Evolutionary conservation across 1,140 invertebrate species (phyloP), one percentile per base, ranked within the genome.

Genomic region (Drosophila santomea): DNA sequence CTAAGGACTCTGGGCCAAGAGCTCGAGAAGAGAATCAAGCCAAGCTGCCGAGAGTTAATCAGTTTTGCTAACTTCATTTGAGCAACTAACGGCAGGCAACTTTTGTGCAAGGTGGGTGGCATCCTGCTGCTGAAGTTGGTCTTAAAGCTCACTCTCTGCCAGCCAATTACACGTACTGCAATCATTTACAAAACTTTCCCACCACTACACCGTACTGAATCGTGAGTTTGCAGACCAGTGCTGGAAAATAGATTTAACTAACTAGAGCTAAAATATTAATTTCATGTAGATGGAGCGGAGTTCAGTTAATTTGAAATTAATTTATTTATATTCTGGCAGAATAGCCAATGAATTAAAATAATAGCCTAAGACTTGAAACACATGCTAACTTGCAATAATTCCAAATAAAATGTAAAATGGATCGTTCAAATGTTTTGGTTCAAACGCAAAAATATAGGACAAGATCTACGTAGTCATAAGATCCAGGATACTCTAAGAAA

Each of bases 61-160:
- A 88, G 83, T 84, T 88, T 88, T 69, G 67, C 79, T 79, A 86
- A 88, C 82, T 86, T 86, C 61, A 83, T 86, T 86, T 81, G 48
- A 78, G 74, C 56, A 74, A 58, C 80, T 76, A 62, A 54, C 64
- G 58, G 47, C 32, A 59, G 60, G 47, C 74, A 85, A 80, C 64
- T 85, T 82, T 74, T 86, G 56, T 59, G 48, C 48, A 17, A 54
- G 25, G 35, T 36, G 51, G 44, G 45, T 32, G 28, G 41, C 51
- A 12, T 69, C 44, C 63, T 56, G 25, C 67, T 41, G 54, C 32
- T 48, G 64, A 45, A 55, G 57, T 51, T 73, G 59, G 50, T 32
- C 54, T 66, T 50, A 23, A 60, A 55, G 56, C 48, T 50, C 25
- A 32, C 51, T 38, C 44, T 54, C 45, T 36, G 72, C 47, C 44